A percentile compares a stretch with the other conserved stretches of the same genome.
phyloP scores from a whole-genome alignment of 1,140 invertebrate genomes.

The Cylas formicarius region DNA sequence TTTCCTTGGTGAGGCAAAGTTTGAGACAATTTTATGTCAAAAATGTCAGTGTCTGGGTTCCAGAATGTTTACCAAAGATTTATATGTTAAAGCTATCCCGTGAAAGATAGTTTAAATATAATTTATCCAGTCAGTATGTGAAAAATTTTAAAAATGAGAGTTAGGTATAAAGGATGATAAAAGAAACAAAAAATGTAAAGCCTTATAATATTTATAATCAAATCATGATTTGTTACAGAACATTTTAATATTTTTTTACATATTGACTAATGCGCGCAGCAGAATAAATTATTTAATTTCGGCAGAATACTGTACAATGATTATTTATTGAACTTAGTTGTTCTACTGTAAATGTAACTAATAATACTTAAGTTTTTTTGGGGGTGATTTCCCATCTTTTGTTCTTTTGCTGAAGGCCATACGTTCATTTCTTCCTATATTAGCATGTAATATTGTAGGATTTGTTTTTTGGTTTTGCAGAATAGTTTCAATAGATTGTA shows the following conservation, averaged over 20 bases:
- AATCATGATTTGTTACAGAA: not conserved
- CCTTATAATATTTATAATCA: not conserved
- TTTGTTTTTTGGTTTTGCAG: constrained; percentile 5
- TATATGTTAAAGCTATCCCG: not conserved
- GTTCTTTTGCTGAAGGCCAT: not conserved
- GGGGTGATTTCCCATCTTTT: constrained; percentile 8
- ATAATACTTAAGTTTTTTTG: constrained; percentile 13
- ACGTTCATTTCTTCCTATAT: not conserved
- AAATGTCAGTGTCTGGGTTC: no score
- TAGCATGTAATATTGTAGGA: constrained; percentile 9
- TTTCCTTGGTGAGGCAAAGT: constrained; percentile 1
- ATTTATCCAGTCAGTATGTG: not conserved
- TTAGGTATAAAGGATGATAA: not conserved
- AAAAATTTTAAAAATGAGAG: not conserved
- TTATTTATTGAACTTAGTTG: no score
- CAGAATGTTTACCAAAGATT: no score
- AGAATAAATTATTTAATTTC: constrained; percentile 5
- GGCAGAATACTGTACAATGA: constrained; percentile 12
- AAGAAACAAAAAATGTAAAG: not conserved
- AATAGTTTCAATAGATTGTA: not conserved
- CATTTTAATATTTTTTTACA: not conserved
- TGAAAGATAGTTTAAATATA: not conserved
- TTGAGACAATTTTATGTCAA: no score
- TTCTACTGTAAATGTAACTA: constrained; percentile 14
- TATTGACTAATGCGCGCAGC: not conserved